Conservation (phyloP, 2,113 vertebrate species). For the Chloropsis hardwickii region DNA sequence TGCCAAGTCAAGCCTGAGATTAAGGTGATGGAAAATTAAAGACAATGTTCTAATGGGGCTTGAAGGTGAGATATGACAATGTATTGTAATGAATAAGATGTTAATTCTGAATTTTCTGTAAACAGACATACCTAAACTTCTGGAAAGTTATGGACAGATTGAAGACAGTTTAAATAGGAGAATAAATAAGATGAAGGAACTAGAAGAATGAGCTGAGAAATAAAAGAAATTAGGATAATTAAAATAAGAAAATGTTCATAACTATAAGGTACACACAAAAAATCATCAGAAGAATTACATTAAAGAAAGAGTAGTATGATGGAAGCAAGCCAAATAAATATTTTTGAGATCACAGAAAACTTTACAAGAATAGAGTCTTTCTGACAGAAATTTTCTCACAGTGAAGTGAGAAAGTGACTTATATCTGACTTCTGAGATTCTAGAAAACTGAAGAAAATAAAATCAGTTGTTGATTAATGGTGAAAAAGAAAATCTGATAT, state of each 20-base stretch:
- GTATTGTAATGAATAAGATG: neutral
- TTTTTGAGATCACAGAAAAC: neutral
- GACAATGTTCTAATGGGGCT: neutral
- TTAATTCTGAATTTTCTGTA: neutral
- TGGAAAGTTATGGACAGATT: neutral
- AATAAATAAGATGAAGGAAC: neutral
- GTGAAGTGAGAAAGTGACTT: neutral
- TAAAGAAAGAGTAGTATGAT: neutral
- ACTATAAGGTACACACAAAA: neutral
- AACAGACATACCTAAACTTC: neutral
- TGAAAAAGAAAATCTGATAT: neutral
- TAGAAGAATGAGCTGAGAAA: neutral
- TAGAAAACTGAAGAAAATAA: neutral
- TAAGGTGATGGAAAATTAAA: neutral
- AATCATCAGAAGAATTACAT: neutral
- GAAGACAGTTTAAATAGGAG: neutral
- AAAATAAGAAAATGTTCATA: neutral
- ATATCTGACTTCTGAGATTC: neutral
- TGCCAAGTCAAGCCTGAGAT: neutral
- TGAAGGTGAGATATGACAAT: neutral
- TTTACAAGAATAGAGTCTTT: neutral
- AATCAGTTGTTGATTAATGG: neutral
- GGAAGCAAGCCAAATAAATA: neutral
- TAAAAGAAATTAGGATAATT: neutral
- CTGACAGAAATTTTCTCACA: neutral